phyloP scores from a whole-genome alignment of 1,140 invertebrate genomes.

The Euwallacea similis region DNA sequence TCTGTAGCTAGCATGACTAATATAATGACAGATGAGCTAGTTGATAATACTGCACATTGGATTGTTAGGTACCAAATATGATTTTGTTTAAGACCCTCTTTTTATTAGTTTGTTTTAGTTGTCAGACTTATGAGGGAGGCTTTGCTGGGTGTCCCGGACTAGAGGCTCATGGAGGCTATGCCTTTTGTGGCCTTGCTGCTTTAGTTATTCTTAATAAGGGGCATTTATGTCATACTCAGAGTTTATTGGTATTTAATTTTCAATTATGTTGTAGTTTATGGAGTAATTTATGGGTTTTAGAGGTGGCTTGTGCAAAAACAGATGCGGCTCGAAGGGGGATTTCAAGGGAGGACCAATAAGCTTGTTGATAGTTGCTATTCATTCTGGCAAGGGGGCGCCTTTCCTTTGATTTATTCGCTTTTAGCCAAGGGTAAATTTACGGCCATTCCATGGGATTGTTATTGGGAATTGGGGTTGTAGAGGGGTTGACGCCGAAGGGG shows the following conservation, averaged over 20 bases:
- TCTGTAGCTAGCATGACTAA: slow-evolving; percentile 88
- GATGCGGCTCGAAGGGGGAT: slow-evolving; percentile 89
- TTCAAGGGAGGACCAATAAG: slow-evolving; percentile 96
- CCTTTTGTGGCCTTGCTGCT: slow-evolving; percentile 93
- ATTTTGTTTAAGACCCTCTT: not conserved
- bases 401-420: slow-evolving; percentile 64
- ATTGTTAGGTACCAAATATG: slow-evolving; percentile 62
- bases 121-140: slow-evolving; percentile 98
- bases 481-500: slow-evolving; percentile 48
- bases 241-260: slow-evolving; percentile 65
- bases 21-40: slow-evolving; percentile 69
- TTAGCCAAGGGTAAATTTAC: slow-evolving; percentile 39
- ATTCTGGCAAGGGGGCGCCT: slow-evolving; percentile 95
- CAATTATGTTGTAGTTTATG: slow-evolving; percentile 17
- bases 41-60: slow-evolving; percentile 88
- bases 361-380: slow-evolving; percentile 98
- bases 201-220: slow-evolving; percentile 80
- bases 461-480: slow-evolving; percentile 33
- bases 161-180: slow-evolving; percentile 98
- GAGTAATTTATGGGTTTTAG: slow-evolving; percentile 51
- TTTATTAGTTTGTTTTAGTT: slow-evolving; percentile 57
- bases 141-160: slow-evolving; percentile 92
- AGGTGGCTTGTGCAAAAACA: slow-evolving; percentile 87
- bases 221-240: slow-evolving; percentile 76
- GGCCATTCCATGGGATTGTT: not conserved